Conservation (phyloP, 2,888 invertebrate genomes). For the Aphidoletes aphidimyza region DNA sequence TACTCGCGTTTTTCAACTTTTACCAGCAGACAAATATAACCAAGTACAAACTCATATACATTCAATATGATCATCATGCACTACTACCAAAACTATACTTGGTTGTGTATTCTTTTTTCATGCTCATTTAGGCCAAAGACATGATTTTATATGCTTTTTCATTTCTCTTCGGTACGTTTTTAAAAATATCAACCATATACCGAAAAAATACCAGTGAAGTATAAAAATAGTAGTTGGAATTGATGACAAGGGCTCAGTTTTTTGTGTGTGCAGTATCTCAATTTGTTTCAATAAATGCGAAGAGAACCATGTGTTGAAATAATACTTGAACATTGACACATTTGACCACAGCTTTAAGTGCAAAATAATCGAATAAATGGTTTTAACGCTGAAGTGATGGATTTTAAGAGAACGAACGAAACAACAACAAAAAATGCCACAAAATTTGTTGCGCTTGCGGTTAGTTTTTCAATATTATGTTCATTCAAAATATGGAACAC, state of each 20-base stretch:
- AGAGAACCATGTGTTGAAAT: slow-evolving; percentile 4
- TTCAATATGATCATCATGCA: too few relatives aligned
- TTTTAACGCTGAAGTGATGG: slow-evolving; percentile 5
- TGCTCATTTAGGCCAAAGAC: not conserved
- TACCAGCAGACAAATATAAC: too few relatives aligned
- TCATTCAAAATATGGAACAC: not conserved
- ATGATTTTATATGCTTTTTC: not conserved
- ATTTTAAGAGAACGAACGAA: not conserved
- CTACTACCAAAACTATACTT: too few relatives aligned
- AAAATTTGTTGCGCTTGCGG: slow-evolving; percentile 7
- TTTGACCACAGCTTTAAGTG: slow-evolving; percentile 21
- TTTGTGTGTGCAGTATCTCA: too few relatives aligned
- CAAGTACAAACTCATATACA: too few relatives aligned
- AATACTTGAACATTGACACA: slow-evolving; percentile 11
- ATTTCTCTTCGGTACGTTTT: not conserved
- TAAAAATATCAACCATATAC: too few relatives aligned
- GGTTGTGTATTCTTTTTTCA: not conserved
- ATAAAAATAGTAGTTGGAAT: too few relatives aligned
- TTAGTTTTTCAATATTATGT: not conserved
- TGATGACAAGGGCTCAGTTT: too few relatives aligned
- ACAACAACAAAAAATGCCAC: not conserved
- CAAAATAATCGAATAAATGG: not conserved
- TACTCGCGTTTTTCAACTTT: too few relatives aligned
- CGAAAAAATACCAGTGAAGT: too few relatives aligned
- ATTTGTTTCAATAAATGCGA: not conserved